Conservation (phyloP, 2,797 vertebrate species). For the Catamblyrhynchus diadema region DNA sequence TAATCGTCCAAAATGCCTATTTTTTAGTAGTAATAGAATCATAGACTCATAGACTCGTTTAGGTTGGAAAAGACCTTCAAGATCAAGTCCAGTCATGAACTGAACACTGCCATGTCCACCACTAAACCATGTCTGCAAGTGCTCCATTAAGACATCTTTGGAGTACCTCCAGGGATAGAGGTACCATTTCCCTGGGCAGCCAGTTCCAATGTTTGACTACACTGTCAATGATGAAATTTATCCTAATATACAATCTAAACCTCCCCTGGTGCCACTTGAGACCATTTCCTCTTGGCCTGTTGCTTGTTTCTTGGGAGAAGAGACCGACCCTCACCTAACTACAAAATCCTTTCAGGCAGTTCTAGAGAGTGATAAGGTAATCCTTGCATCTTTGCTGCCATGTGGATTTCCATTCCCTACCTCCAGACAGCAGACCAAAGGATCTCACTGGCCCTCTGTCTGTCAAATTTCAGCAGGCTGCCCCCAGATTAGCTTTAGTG, state of each 20-base stretch:
- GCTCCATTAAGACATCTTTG: neutral
- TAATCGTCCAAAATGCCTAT: neutral
- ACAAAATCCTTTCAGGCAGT: neutral
- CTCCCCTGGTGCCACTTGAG: neutral
- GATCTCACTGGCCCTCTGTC: neutral
- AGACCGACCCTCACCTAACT: neutral
- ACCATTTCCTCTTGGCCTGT: neutral
- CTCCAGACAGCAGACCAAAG: neutral
- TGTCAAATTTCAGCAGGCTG: accelerated
- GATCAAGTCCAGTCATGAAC: neutral
- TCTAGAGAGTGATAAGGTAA: neutral
- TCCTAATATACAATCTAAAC: neutral
- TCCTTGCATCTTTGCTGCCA: neutral
- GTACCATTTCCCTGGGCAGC: neutral
- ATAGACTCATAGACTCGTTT: neutral
- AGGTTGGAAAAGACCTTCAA: neutral
- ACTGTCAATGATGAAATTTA: neutral
- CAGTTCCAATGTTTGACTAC: neutral
- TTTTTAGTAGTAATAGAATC: neutral
- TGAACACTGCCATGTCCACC: neutral
- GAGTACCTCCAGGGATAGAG: neutral
- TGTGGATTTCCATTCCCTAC: neutral
- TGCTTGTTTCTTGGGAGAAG: neutral
- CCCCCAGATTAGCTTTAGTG: neutral
- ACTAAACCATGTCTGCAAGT: neutral